A percentile compares a stretch with the other conserved stretches of the same genome.
Evolutionary conservation across 2,113 vertebrate genomes (phyloP).

Genomic region (Chaetura pelagica): DNA sequence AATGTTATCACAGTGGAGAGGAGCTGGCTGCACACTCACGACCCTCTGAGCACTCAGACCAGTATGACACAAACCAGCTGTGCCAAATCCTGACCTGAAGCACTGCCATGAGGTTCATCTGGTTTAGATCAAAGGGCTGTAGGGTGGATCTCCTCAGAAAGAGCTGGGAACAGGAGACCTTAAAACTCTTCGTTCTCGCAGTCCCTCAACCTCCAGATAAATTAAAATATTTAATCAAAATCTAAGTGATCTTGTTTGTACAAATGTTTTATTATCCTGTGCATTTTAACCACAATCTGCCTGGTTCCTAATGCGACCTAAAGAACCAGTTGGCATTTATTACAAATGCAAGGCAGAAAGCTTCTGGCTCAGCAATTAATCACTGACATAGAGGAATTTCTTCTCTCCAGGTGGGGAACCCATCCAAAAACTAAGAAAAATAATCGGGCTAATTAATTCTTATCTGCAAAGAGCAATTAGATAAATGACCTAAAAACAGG

Average conservation of each 20-base stretch:
- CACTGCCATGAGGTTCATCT: slow-evolving; percentile 34
- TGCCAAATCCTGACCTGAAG: slow-evolving; percentile 29
- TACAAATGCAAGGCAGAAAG: slow-evolving; percentile 87
- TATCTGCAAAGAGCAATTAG: slow-evolving; percentile 99
- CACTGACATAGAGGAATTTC: slow-evolving; percentile 93
- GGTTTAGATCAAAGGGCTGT: slow-evolving; percentile 26
- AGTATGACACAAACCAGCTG: slow-evolving; percentile 34
- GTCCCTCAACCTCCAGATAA: slow-evolving; percentile 62
- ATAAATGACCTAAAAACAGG: slow-evolving; percentile 89
- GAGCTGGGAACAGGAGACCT: background rate
- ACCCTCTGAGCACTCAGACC: background rate
- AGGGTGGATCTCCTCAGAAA: background rate
- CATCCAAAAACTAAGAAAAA: slow-evolving; percentile 94
- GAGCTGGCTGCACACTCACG: background rate
- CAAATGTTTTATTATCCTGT: slow-evolving; percentile 74
- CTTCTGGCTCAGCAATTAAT: slow-evolving; percentile 94
- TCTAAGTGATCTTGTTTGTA: slow-evolving; percentile 76
- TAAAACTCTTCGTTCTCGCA: slow-evolving; percentile 22
- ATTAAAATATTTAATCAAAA: slow-evolving; percentile 83
- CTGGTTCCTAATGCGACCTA: slow-evolving; percentile 76
- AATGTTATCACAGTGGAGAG: background rate
- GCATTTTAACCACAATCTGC: slow-evolving; percentile 71
- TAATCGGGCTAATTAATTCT: slow-evolving; percentile 99
- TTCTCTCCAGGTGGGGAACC: slow-evolving; percentile 96
- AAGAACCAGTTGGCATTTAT: slow-evolving; percentile 79